Evolutionary conservation across 1,140 invertebrate species (phyloP).

Genomic region (Trichogramma pretiosum): DNA sequence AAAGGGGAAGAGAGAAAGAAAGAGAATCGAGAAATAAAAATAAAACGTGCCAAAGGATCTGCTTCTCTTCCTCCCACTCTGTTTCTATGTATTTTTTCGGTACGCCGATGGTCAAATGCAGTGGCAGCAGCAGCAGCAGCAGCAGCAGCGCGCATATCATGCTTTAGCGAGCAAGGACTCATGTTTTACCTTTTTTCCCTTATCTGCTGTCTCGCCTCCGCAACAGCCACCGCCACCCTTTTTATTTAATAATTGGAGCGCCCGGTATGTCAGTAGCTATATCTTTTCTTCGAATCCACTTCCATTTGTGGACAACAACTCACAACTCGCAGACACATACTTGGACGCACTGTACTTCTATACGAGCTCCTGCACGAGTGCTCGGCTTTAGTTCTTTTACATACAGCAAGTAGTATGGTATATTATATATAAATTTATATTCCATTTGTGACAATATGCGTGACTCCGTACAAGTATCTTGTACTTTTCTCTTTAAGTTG

Average conservation of each 20-base stretch:
- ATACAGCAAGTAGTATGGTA: too few species aligned
- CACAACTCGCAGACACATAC: neutral
- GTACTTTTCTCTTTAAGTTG: too few species aligned
- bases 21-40: conserved; percentile 3
- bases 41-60: conserved; percentile 10
- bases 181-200: conserved; percentile 31
- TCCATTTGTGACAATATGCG: too few species aligned
- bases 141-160: too few species aligned
- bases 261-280: conserved; percentile 30
- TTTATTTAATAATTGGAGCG: conserved; percentile 38
- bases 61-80: conserved; percentile 21
- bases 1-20: conserved; percentile 10
- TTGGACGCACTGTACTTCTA: too few species aligned
- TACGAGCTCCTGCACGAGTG: too few species aligned
- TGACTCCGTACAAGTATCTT: too few species aligned
- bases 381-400: too few species aligned
- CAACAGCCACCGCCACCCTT: conserved; percentile 21
- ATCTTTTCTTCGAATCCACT: conserved; percentile 33
- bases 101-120: too few species aligned
- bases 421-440: too few species aligned
- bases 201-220: conserved; percentile 22
- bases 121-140: too few species aligned
- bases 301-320: conserved; percentile 28
- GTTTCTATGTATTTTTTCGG: too few species aligned
- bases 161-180: conserved; percentile 9